Base-by-base conservation (phyloP, 2,888 invertebrate species). In the Rugalucina vietnamica region DNA sequence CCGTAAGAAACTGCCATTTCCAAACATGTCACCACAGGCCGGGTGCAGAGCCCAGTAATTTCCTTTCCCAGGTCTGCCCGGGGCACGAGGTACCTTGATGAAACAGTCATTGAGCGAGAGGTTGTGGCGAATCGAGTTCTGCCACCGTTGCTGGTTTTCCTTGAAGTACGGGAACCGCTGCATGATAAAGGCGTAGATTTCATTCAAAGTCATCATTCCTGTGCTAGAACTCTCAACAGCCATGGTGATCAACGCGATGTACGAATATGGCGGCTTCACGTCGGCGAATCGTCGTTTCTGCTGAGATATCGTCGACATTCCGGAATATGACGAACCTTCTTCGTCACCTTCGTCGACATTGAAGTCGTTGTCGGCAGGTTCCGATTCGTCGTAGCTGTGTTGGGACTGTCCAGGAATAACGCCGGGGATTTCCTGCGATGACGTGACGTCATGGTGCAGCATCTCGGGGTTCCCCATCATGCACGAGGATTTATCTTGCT, bases 211-310 rank as follows among this genome's bases (percentile, higher is more conserved):
- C 94, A 98, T 96, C 98, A 99, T 99, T 95, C 99, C 98, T 95
- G 98, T 98, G 72, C 97, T 97, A n/a, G 98, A 98, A 94, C 98
- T 98, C 97, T 99, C 99, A 93, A 99, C 99, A 84, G 99, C 99
- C 99, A 99, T 99, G 88, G 99, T 99, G 73, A 99, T 99, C 89
- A 99, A 96, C 75, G 99, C 98, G 94, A 99, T 99, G 96, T 99
- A 99, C 69, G 99, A 99, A 95, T 99, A 99, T 60, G 99, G 99
- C 86, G 99, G 99, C 96, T 99, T 99, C 95, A 99, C 98, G 95
- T 99, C 99, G 94, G 94, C 94, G 80, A 94, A 94, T 10, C 91
- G 87, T 34, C 94, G 88, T 60, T 91, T 92, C 79, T 94, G 94
- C 84, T 94, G 94, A 0, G 93, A 93, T 65, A 93, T 75, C 8